phyloP scores from a whole-genome alignment of 2,797 vertebrate genomes.

The Tamandua tetradactyla region DNA sequence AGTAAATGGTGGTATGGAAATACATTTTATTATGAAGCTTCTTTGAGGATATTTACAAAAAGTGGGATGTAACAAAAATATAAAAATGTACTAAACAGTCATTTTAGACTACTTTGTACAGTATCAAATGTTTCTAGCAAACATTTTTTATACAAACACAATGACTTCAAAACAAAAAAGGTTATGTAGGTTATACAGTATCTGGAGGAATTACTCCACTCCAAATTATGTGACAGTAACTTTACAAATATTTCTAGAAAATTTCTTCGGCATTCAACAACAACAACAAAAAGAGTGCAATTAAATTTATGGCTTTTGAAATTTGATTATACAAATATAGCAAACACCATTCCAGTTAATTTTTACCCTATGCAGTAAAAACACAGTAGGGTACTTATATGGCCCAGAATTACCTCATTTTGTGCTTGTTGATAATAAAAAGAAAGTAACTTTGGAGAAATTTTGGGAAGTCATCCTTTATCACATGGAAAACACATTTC shows the following conservation, averaged over 20 bases:
- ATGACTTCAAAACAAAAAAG: constrained; percentile 75
- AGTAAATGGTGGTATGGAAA: constrained; percentile 66
- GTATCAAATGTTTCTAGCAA: constrained; percentile 83
- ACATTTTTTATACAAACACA: constrained; percentile 81
- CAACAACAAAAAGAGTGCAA: constrained; percentile 73
- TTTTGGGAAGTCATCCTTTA: neutral
- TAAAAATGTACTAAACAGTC: constrained; percentile 87
- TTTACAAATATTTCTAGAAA: constrained; percentile 65
- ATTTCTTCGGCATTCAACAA: constrained; percentile 65
- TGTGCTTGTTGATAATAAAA: constrained; percentile 17
- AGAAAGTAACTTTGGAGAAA: constrained; percentile 37
- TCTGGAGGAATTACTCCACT: constrained; percentile 72
- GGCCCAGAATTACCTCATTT: constrained; percentile 24
- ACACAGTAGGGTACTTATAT: neutral
- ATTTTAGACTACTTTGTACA: constrained; percentile 86
- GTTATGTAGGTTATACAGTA: constrained; percentile 71
- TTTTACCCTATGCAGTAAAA: constrained; percentile 54
- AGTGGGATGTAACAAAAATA: constrained; percentile 87
- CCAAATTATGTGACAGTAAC: constrained; percentile 73
- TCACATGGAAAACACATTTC: constrained; percentile 12
- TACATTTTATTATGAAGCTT: constrained; percentile 87
- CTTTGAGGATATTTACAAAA: constrained; percentile 88
- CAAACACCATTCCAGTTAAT: constrained; percentile 79
- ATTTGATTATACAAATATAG: constrained; percentile 62
- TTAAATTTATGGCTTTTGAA: constrained; percentile 75